phyloP scores from a whole-genome alignment of 2,888 invertebrate species.

The Rhamphomyia laevipes region DNA sequence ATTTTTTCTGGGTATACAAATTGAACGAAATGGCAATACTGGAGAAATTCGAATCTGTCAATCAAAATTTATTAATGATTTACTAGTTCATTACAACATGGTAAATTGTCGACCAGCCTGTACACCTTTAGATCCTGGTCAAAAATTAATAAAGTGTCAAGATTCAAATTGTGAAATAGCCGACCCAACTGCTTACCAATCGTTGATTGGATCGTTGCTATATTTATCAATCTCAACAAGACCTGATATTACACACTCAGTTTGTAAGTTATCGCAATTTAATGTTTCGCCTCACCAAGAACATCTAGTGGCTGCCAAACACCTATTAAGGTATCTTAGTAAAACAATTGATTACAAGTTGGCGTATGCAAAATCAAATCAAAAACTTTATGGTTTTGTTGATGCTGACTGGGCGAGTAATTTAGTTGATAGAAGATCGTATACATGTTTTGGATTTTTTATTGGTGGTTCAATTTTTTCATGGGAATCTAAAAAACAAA shows the following conservation, averaged over 20 bases:
- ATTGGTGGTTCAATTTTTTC: constrained; percentile 3
- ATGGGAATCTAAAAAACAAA: constrained; percentile 10
- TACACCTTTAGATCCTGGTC: constrained; percentile 7
- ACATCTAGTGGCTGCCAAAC: constrained; percentile 4
- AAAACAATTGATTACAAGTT: constrained; percentile 3
- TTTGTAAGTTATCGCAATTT: constrained; percentile 4
- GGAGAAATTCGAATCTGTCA: background rate
- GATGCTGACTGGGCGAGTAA: constrained; percentile 8
- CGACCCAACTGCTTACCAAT: constrained; percentile 2
- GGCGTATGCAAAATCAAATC: constrained; percentile 2
- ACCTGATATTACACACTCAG: constrained; percentile 6
- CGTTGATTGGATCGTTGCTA: constrained; percentile 8
- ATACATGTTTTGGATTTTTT: constrained; percentile 7
- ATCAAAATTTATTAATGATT: background rate
- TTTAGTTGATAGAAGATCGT: constrained; percentile 6
- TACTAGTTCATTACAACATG: background rate
- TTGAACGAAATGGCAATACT: background rate
- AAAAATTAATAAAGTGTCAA: background rate
- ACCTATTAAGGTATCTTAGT: constrained; percentile 5
- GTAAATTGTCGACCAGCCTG: background rate
- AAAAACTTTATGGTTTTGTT: constrained; percentile 3
- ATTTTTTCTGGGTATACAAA: background rate
- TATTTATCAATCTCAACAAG: constrained; percentile 7
- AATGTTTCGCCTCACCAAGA: constrained; percentile 4
- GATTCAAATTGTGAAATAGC: background rate